These are phyloP conservation scores for Scotopteryx bipunctaria DNA, from an alignment of 2,888 invertebrate genomes.

Conservation along the genomic window DNA sequence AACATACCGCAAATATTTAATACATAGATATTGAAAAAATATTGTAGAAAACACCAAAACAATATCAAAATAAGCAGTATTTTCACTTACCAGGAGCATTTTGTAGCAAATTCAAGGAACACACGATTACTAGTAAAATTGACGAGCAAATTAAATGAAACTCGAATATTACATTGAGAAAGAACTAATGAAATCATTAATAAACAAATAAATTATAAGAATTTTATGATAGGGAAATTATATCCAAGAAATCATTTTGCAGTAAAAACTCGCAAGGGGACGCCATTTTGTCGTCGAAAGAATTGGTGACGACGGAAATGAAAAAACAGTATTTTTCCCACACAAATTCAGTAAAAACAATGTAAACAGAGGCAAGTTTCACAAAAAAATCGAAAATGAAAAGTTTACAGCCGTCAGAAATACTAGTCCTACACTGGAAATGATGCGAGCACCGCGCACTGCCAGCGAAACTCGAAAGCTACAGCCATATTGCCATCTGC, in stretches of 20 bases:
- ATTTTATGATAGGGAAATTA: conserved; percentile 60
- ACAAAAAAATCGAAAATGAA: conserved; percentile 75
- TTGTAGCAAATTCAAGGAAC: conserved; percentile 70
- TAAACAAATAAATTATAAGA: conserved; percentile 54
- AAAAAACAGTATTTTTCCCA: conserved; percentile 69
- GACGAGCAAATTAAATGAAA: conserved; percentile 54
- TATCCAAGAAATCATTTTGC: conserved; percentile 75
- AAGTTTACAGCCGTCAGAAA: conserved; percentile 76
- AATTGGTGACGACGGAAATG: conserved; percentile 81
- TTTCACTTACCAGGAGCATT: conserved; percentile 81
- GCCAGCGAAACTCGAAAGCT: conserved; percentile 79
- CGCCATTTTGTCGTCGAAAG: conserved; percentile 84
- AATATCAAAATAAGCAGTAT: conserved; percentile 58
- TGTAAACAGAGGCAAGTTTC: conserved; percentile 68
- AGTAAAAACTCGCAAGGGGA: conserved; percentile 81
- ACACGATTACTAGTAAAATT: conserved; percentile 66
- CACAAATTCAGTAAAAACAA: conserved; percentile 63
- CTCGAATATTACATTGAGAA: conserved; percentile 58
- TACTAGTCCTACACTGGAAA: conserved; percentile 72
- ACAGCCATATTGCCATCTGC: conserved; percentile 81
- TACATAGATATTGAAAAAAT: conserved; percentile 46
- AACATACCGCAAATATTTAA: conserved; percentile 56
- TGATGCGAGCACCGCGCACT: conserved; percentile 78
- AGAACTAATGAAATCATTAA: conserved; percentile 59
- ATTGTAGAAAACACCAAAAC: conserved; percentile 61